phyloP scores from a whole-genome alignment of 2,888 invertebrate genomes.

The Sinotaia quadrata region DNA sequence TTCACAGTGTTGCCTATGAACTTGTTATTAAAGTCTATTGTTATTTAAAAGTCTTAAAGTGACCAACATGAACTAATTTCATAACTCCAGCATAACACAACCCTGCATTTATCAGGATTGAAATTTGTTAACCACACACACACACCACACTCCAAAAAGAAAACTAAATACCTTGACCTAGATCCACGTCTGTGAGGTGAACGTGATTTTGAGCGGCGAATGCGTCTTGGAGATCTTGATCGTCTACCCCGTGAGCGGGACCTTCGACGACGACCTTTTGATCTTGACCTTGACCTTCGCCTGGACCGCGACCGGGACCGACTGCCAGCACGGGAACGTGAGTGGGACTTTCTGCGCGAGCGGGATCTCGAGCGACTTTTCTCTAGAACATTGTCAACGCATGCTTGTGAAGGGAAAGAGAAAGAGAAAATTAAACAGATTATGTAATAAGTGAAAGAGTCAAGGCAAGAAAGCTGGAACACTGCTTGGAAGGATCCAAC shows the following conservation, averaged over 20 bases:
- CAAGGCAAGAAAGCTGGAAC: too few species aligned
- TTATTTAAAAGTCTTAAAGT: too few species aligned
- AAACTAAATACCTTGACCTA: constrained; percentile 35
- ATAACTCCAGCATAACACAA: neutral
- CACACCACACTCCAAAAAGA: neutral
- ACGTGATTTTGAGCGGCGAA: constrained; percentile 69
- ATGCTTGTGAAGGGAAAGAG: neutral
- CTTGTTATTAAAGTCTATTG: too few species aligned
- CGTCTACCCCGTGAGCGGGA: constrained; percentile 65
- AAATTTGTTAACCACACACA: neutral
- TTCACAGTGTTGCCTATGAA: too few species aligned
- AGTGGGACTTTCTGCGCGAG: constrained; percentile 44
- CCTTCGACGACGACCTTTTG: constrained; percentile 45
- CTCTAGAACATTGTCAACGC: constrained; percentile 61
- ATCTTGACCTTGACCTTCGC: constrained; percentile 45
- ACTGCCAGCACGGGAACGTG: constrained; percentile 45
- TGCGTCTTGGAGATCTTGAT: constrained; percentile 71
- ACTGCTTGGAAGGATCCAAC: too few species aligned
- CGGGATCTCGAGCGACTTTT: constrained; percentile 67
- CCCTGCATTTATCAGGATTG: neutral
- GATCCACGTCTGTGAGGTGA: constrained; percentile 61
- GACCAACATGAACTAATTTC: too few species aligned
- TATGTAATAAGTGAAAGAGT: too few species aligned
- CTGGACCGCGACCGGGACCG: constrained; percentile 61
- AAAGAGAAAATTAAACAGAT: constrained; percentile 8